Percentiles rank a stretch among this genome's conserved stretches.
Evolutionary conservation across 2,797 vertebrate genomes (phyloP).

Genomic region (Pangasius mekongensis): DNA sequence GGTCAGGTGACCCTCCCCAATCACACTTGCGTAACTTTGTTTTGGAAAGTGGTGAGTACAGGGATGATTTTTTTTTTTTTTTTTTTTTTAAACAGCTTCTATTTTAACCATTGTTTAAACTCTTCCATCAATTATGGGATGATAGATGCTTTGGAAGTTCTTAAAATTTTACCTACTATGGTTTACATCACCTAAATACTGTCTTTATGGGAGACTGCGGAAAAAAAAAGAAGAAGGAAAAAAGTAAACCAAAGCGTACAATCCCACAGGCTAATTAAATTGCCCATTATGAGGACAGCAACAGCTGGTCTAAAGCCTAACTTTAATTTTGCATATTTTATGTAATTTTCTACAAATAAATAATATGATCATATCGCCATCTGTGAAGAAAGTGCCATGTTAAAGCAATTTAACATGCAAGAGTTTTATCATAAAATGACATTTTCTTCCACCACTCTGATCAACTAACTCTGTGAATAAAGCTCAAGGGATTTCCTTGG

Average conservation of each 20-base stretch:
- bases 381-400: neutral
- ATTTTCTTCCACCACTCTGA: neutral
- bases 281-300: neutral
- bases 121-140: slow-evolving; percentile 20
- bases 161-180: neutral
- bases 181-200: slow-evolving; percentile 27
- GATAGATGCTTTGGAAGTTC: slow-evolving; percentile 3
- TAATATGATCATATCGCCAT: neutral
- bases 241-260: neutral
- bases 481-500: neutral
- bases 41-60: slow-evolving; percentile 27
- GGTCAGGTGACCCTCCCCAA: neutral
- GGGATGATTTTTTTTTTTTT: neutral
- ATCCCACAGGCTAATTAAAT: neutral
- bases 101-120: slow-evolving; percentile 15
- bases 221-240: neutral
- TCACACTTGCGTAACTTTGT: slow-evolving; percentile 4
- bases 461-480: neutral
- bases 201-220: neutral
- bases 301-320: neutral
- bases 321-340: neutral
- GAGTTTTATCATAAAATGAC: too few relatives aligned
- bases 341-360: too few relatives aligned
- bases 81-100: neutral
- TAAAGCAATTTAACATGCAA: neutral